Evolutionary conservation across 2,797 vertebrate species (phyloP), one percentile per base, ranked within the genome.

Genomic region (Sebastes diploproa): DNA sequence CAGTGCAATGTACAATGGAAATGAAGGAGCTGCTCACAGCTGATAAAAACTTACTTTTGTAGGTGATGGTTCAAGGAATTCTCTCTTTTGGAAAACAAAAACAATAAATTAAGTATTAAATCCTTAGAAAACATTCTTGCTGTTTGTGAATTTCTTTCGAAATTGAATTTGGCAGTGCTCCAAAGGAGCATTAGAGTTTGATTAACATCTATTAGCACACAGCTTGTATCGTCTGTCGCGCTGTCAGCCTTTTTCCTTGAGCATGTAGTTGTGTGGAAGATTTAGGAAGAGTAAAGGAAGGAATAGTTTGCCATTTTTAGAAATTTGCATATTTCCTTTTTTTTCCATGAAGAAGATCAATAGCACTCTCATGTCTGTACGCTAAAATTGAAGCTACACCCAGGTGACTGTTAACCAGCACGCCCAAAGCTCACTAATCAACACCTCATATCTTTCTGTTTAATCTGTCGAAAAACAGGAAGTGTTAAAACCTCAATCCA

Each of bases 31-130:
- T 63, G 30, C 59, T 79, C 50, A 36, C 22, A 42, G 52, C 62
- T 38, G 23, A 62, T 29, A 10, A 63, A 52, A 59, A 50, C 20
- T 2, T 38, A 25, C 32, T 63, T 25, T 20, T 65, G 18, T 32
- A 66, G 30, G 46, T 30, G 22, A 10, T 32, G 46, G 54, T 55
- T 30, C 27, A 60, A 70, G 14, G n/a, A 86, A 68, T 4, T 36
- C 10, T 46, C 27, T 12, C 14, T 42, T 42, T 42, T 42, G 38
- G 13, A 46, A 77, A 65, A 22, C 3, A 30, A 73, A 62, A 59
- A 7, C 30, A 86, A 87, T 87, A 86, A 87, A 91, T 32, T 10
- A 64, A 55, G 8, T 56, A 55, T 38, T 72, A 4, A 59, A 13
- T 16, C 67, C 10, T 23, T 50, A 4, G 42, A 78, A 78, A 71